phyloP scores from a whole-genome alignment of 2,797 vertebrate species.

The Tenualosa thibaudeaui region DNA sequence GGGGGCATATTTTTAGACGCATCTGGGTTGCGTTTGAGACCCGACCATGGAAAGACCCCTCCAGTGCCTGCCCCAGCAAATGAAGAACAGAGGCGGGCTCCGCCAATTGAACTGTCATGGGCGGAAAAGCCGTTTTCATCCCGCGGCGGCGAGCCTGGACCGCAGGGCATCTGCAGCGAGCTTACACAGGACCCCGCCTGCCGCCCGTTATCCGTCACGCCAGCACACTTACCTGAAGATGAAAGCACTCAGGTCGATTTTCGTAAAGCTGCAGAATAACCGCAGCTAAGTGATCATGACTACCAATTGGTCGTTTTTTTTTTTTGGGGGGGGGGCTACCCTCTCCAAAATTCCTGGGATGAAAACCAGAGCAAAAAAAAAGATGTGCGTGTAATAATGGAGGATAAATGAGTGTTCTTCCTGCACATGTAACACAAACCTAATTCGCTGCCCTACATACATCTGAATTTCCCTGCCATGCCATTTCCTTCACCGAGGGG shows the following conservation, averaged over 20 bases:
- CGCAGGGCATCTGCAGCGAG: constrained; percentile 65
- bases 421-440: constrained; percentile 58
- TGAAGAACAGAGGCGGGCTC: constrained; percentile 81
- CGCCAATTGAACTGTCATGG: constrained; percentile 89
- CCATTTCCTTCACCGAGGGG: constrained; percentile 17
- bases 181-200: constrained; percentile 72
- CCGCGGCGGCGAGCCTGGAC: constrained; percentile 67
- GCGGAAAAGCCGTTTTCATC: constrained; percentile 77
- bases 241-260: constrained; percentile 79
- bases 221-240: constrained; percentile 77
- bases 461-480: constrained; percentile 43
- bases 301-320: constrained; percentile 64
- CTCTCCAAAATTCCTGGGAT: constrained; percentile 42
- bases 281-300: constrained; percentile 72
- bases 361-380: constrained; percentile 54
- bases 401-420: constrained; percentile 48
- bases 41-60: constrained; percentile 76
- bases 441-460: constrained; percentile 58
- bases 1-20: constrained; percentile 70
- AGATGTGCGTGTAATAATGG: constrained; percentile 42
- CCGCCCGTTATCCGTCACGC: constrained; percentile 71
- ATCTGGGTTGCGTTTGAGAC: constrained; percentile 88
- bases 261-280: constrained; percentile 71
- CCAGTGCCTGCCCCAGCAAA: constrained; percentile 81
- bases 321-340: not conserved